These are phyloP conservation scores for Vanessa tameamea DNA, from an alignment of 1,140 invertebrate genomes.

Conservation along the genomic window DNA sequence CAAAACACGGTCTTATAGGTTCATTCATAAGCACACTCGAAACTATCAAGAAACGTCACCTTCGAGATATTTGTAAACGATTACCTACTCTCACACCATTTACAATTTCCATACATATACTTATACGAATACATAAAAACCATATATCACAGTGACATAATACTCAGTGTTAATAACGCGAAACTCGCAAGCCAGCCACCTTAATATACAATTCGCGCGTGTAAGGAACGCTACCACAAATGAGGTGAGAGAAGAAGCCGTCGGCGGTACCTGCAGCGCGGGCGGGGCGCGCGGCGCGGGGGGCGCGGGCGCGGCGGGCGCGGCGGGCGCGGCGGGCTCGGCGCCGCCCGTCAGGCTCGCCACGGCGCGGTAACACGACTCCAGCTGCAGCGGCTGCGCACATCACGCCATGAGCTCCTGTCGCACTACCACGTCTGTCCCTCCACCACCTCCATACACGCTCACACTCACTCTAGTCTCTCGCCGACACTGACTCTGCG, in stretches of 20 bases:
- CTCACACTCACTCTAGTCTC: neutral
- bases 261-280: too few species aligned
- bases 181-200: too few species aligned
- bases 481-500: neutral
- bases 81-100: conserved; percentile 32
- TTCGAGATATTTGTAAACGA: neutral
- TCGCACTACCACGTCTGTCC: conserved; percentile 1
- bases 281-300: conserved; percentile 17
- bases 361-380: conserved; percentile 61
- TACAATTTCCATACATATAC: conserved; percentile 25
- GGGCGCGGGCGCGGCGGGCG: conserved; percentile 29
- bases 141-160: neutral
- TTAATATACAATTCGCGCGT: too few species aligned
- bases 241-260: too few species aligned
- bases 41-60: neutral
- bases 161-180: neutral
- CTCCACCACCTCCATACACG: conserved; percentile 14
- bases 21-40: neutral
- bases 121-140: neutral
- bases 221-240: too few species aligned
- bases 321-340: conserved; percentile 25
- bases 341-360: conserved; percentile 51
- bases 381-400: conserved; percentile 66
- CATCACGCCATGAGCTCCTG: conserved; percentile 29
- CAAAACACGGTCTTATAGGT: conserved; percentile 10